Percentiles rank a stretch among this genome's conserved stretches.
These are phyloP conservation scores for Procambarus virginalis DNA, from an alignment of 1,140 invertebrate genomes.

Conservation along the genomic window DNA sequence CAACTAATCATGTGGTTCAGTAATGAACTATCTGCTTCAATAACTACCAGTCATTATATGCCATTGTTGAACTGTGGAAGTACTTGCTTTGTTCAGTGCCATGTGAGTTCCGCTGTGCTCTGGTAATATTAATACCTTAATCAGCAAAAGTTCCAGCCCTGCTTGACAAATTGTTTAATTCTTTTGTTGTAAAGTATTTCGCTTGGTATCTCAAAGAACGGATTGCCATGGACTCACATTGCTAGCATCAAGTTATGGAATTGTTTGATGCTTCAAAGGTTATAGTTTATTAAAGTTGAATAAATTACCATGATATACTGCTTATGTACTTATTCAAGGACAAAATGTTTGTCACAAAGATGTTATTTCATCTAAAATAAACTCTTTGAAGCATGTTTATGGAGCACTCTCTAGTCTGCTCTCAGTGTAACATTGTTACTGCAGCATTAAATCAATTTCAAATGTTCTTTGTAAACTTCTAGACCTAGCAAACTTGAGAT, in stretches of 20 bases:
- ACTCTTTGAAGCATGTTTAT: neutral
- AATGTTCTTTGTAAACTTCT: slow-evolving; percentile 21
- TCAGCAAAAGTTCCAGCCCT: neutral
- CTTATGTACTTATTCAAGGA: slow-evolving; percentile 1
- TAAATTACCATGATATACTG: neutral
- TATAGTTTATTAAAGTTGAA: neutral
- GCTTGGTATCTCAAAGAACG: neutral
- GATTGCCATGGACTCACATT: neutral
- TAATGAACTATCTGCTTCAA: neutral
- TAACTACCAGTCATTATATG: neutral
- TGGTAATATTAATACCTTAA: neutral
- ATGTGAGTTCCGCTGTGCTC: neutral
- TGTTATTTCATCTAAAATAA: neutral
- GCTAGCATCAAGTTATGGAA: no score
- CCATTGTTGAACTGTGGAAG: neutral
- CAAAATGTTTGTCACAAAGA: neutral
- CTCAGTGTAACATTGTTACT: slow-evolving; percentile 16
- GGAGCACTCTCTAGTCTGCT: slow-evolving; percentile 35
- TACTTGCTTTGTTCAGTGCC: neutral
- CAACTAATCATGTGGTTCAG: neutral
- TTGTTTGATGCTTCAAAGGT: neutral
- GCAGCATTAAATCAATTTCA: slow-evolving; percentile 31
- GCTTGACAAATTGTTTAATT: neutral
- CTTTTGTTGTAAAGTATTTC: neutral
- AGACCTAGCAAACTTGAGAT: slow-evolving; percentile 3